Evolutionary conservation across 2,888 invertebrate genomes (phyloP).

Genomic region (Polydrusus pterygomalis): DNA sequence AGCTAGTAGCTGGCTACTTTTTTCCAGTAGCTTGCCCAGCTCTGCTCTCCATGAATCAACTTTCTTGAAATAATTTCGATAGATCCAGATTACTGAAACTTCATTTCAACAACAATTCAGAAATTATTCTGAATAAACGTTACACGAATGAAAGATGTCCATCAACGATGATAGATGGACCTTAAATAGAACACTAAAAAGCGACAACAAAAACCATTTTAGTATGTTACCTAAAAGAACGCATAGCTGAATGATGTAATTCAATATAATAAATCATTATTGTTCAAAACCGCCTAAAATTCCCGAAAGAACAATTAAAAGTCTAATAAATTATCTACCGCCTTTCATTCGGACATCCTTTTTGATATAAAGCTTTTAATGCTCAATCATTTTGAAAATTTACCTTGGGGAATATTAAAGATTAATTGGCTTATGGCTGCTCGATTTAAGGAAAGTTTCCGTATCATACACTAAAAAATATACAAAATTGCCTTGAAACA

Average conservation of each 20-base stretch:
- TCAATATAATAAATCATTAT: slow-evolving; percentile 6
- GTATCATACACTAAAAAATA: neutral
- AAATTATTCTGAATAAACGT: too few relatives aligned
- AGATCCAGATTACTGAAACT: too few relatives aligned
- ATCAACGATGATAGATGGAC: too few relatives aligned
- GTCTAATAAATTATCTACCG: slow-evolving; percentile 8
- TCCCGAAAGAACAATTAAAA: slow-evolving; percentile 12
- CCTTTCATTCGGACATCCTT: slow-evolving; percentile 11
- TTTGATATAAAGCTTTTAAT: slow-evolving; percentile 42
- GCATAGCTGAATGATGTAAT: neutral
- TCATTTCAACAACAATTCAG: too few relatives aligned
- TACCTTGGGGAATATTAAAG: slow-evolving; percentile 35
- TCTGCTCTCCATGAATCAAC: too few relatives aligned
- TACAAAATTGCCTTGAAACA: neutral
- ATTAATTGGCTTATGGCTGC: slow-evolving; percentile 36
- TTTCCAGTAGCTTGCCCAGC: too few relatives aligned
- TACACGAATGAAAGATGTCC: too few relatives aligned
- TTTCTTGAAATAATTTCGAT: too few relatives aligned
- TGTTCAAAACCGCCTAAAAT: neutral
- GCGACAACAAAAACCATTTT: neutral
- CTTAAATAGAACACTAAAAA: neutral
- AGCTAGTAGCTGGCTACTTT: too few relatives aligned
- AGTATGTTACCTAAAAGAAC: neutral
- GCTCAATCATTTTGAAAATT: slow-evolving; percentile 33
- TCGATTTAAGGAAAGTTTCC: neutral